Base-by-base conservation (phyloP, 1,140 invertebrate species). In the Battus philenor region DNA sequence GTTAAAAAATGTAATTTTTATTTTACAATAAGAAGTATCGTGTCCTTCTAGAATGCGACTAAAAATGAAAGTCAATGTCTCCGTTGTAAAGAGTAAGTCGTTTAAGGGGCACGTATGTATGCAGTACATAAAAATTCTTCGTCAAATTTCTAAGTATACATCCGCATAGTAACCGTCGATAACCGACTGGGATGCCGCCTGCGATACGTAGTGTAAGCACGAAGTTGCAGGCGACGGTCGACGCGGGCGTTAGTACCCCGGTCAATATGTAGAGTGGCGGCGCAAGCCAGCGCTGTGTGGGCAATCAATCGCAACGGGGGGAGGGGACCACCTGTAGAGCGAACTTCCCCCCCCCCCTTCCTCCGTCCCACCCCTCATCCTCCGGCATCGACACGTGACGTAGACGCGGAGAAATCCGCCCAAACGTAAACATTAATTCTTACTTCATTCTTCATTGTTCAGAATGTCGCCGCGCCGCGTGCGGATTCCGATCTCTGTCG, bases 391-490 rank as follows among this genome's bases (percentile, higher is more conserved):
- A 77, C 77, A 84, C 80, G 77, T 81, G 80, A 81, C 77, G 79
- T 74, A 68, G 72, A 69, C 70, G 68, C 59, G 47, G 70, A 79
- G 75, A 76, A 76, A 76, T 75, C 76, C 74, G 74, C 72, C 77
- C 76, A 81, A 83, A 84, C 77, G 77, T 84, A 84, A 84, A 84
- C 80, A 84, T 80, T 71, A 80, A 82, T 84, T 80, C 80, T 79
- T 77, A 77, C 65, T 76, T 77, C 78, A 75, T 76, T 79, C 78
- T 78, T 82, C 73, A 82, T 79, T 79, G 79, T 80, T 67, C 68
- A 70, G 70, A 78, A 74, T 80, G 76, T 75, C 63, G 68, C 51
- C 61, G 58, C 71, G 65, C 59, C 70, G 68, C 72, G n/a, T n/a
- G 70, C 73, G 68, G 56, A 78, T 78, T 68, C 73, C 75, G 59